phyloP scores from a whole-genome alignment of 1,140 invertebrate species.

The Drosophila melanica region DNA sequence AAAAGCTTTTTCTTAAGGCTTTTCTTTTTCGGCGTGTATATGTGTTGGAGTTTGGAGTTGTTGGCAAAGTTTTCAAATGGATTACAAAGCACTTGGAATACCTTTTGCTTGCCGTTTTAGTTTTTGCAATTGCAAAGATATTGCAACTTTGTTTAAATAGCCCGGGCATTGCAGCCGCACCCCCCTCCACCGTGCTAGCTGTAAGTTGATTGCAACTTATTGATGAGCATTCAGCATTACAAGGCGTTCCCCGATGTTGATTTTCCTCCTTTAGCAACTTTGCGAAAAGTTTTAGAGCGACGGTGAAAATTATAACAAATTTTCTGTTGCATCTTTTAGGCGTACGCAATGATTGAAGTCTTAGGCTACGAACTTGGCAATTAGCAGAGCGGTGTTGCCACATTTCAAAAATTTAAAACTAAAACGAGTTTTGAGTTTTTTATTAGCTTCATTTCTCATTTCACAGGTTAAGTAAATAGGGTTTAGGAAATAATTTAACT shows the following conservation, averaged over 20 bases:
- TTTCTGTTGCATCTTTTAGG: slow-evolving; percentile 39
- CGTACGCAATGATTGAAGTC: slow-evolving; percentile 13
- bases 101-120: slow-evolving; percentile 43
- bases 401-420: not conserved
- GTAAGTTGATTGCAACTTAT: slow-evolving; percentile 44
- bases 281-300: slow-evolving; percentile 4
- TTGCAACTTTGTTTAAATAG: slow-evolving; percentile 74
- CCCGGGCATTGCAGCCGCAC: not conserved
- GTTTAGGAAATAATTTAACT: too few species aligned
- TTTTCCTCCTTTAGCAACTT: slow-evolving; percentile 13
- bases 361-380: slow-evolving; percentile 14
- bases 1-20: slow-evolving; percentile 46
- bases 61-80: slow-evolving; percentile 71
- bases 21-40: not conserved
- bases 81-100: slow-evolving; percentile 77
- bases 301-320: slow-evolving; percentile 6
- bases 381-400: not conserved
- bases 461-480: too few species aligned
- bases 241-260: not conserved
- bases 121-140: slow-evolving; percentile 58
- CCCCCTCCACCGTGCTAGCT: too few species aligned
- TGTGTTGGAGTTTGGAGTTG: slow-evolving; percentile 6
- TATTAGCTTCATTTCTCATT: too few species aligned
- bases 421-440: too few species aligned
- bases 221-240: slow-evolving; percentile 55